Evolutionary conservation across 2,113 vertebrate genomes (phyloP).

Genomic region (Gopherus evgoodei): DNA sequence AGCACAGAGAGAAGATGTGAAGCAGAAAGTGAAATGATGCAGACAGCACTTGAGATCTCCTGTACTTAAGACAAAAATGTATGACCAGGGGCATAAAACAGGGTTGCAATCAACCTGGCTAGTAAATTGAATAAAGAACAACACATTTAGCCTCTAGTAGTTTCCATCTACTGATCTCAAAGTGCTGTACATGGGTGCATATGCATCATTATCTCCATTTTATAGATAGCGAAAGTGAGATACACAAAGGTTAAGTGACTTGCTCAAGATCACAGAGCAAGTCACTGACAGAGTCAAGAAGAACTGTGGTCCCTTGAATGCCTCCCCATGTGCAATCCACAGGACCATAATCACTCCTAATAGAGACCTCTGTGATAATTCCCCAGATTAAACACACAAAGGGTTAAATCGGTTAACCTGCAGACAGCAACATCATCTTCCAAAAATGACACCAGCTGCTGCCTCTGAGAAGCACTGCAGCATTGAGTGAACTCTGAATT

Average conservation of each 20-base stretch:
- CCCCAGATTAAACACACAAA: neutral
- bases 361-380: neutral
- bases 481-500: neutral
- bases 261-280: neutral
- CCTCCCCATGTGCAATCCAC: neutral
- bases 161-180: neutral
- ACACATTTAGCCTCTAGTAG: neutral
- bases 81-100: neutral
- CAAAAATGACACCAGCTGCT: neutral
- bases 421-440: neutral
- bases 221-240: neutral
- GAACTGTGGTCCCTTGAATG: neutral
- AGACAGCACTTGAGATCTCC: neutral
- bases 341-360: neutral
- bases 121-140: neutral
- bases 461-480: neutral
- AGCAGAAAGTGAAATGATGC: neutral
- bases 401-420: neutral
- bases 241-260: neutral
- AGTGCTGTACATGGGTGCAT: neutral
- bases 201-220: neutral
- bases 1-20: neutral
- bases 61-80: neutral
- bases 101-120: neutral
- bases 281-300: neutral